Conservation (phyloP, 1,140 invertebrate genomes). For the Lanistes nyassanus region DNA sequence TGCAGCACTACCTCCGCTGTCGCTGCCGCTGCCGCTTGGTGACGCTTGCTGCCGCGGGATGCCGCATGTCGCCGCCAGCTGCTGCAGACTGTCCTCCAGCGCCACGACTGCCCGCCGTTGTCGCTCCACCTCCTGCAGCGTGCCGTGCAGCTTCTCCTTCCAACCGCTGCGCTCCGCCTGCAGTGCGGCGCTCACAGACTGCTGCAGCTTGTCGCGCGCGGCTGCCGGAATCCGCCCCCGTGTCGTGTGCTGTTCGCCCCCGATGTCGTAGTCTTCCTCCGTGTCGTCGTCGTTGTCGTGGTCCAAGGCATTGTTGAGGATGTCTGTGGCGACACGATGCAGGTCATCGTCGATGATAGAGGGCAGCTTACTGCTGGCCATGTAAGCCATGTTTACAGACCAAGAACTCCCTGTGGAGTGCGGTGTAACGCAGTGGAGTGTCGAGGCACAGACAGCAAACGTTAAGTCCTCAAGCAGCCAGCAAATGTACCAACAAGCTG, state of each 20-base stretch:
- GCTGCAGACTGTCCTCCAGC: constrained; percentile 31
- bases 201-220: not conserved
- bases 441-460: too few species aligned
- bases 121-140: constrained; percentile 41
- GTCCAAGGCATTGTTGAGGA: constrained; percentile 31
- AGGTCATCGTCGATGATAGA: constrained; percentile 42
- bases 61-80: constrained; percentile 28
- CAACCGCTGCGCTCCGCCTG: constrained; percentile 45
- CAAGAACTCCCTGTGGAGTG: not conserved
- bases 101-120: constrained; percentile 33
- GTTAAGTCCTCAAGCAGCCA: too few species aligned
- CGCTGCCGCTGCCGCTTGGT: not conserved
- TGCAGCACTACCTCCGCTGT: constrained; percentile 25
- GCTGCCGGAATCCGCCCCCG: not conserved
- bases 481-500: too few species aligned
- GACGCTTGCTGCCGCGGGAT: constrained; percentile 9
- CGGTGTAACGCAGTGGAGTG: not conserved
- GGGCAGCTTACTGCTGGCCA: not conserved
- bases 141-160: constrained; percentile 40
- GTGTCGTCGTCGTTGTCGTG: not conserved
- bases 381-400: not conserved
- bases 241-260: not conserved
- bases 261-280: not conserved
- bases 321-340: constrained; percentile 34
- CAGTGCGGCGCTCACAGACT: constrained; percentile 12